phyloP scores from a whole-genome alignment of 2,888 invertebrate genomes.

The Polymixis flavicincta region DNA sequence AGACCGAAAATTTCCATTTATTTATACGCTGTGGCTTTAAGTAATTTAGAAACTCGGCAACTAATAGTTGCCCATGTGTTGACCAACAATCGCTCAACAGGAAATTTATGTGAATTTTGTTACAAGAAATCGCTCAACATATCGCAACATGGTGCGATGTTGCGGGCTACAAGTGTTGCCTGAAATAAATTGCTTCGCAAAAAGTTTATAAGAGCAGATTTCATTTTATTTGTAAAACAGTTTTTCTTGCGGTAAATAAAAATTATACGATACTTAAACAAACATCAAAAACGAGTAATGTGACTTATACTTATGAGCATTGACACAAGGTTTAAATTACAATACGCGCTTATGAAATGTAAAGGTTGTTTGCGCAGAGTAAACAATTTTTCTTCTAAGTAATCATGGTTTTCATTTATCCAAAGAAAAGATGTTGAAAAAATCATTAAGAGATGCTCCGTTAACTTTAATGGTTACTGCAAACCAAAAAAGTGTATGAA shows the following conservation, averaged over 20 bases:
- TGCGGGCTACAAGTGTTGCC: constrained; percentile 23
- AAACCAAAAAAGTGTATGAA: not conserved
- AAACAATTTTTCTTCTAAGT: no score
- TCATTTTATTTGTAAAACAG: not conserved
- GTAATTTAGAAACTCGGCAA: not conserved
- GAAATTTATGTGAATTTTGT: not conserved
- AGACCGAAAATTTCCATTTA: constrained; percentile 24
- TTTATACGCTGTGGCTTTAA: constrained; percentile 14
- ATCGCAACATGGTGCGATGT: constrained; percentile 32
- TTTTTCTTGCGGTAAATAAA: not conserved
- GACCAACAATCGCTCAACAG: constrained; percentile 39
- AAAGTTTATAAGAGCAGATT: not conserved
- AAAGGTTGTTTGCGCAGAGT: not conserved
- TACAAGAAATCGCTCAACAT: constrained; percentile 42
- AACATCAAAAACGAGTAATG: not conserved
- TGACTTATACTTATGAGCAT: not conserved
- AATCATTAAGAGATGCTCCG: not conserved
- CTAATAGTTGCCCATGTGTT: constrained; percentile 25
- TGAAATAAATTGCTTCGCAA: not conserved
- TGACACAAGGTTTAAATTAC: not conserved
- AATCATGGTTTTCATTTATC: not conserved
- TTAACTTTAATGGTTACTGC: not conserved
- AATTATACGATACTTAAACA: not conserved
- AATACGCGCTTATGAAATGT: not conserved
- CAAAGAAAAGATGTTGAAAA: not conserved